These are phyloP conservation scores for Chironomus tepperi DNA, from an alignment of 1,140 invertebrate species.

Conservation along the genomic window DNA sequence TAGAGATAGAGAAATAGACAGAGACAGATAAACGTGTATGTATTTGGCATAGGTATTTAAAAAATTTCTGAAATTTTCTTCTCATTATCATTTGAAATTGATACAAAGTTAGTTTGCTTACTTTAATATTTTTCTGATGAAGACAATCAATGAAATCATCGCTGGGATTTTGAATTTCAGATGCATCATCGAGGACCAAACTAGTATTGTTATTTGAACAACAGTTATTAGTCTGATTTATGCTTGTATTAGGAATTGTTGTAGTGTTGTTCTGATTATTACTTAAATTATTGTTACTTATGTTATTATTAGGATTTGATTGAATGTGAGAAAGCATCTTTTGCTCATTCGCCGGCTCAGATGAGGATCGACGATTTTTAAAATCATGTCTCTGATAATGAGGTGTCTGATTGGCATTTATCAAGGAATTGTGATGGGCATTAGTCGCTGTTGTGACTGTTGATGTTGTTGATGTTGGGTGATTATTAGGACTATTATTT, in stretches of 20 bases:
- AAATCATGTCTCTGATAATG: conserved; percentile 26
- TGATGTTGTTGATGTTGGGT: conserved; percentile 12
- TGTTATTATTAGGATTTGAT: not conserved
- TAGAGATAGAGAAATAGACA: not conserved
- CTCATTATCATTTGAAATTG: not conserved
- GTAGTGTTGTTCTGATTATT: not conserved
- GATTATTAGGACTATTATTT: not conserved
- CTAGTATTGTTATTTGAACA: not conserved
- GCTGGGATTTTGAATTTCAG: not conserved
- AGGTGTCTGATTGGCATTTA: not conserved
- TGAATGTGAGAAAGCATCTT: not conserved
- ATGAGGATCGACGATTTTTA: conserved; percentile 26
- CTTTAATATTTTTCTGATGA: conserved; percentile 22
- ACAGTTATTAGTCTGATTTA: conserved; percentile 16
- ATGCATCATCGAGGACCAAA: conserved; percentile 1
- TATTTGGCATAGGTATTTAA: not conserved
- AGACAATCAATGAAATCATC: conserved; percentile 26
- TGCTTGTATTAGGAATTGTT: not conserved
- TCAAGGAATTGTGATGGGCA: conserved; percentile 22
- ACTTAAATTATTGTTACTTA: not conserved
- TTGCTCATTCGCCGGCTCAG: conserved; percentile 24
- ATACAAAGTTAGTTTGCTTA: not conserved
- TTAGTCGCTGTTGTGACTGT: not conserved
- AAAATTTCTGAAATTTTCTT: too few species aligned
- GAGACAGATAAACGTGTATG: not conserved